phyloP scores from a whole-genome alignment of 2,797 vertebrate species.

The Dallia pectoralis region DNA sequence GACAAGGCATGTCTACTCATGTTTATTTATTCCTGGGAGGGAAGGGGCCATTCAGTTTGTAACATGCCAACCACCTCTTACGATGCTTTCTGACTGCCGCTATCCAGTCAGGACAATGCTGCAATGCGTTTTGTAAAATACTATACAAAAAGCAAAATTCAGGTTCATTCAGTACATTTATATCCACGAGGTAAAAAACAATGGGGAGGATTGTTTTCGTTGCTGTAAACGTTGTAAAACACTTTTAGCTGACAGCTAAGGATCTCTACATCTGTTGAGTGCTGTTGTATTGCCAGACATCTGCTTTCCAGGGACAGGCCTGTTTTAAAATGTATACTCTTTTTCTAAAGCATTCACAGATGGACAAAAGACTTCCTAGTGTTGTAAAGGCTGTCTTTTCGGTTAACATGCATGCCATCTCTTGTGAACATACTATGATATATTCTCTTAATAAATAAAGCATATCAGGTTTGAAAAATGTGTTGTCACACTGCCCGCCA shows the following conservation, averaged over 20 bases:
- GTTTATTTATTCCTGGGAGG: conserved; percentile 33
- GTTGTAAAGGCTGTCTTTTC: conserved; percentile 4
- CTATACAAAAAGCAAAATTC: not conserved
- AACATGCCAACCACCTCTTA: conserved; percentile 19
- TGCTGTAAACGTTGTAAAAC: not conserved
- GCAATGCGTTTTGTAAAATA: not conserved
- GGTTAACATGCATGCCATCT: conserved; percentile 23
- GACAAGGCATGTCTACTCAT: conserved; percentile 45
- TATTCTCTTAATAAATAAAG: not conserved
- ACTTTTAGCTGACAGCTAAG: not conserved
- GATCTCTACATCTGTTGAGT: not conserved
- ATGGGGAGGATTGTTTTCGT: not conserved
- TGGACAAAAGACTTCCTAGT: conserved; percentile 14
- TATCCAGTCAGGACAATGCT: not conserved
- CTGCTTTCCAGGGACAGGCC: conserved; percentile 3
- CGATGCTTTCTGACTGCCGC: not conserved
- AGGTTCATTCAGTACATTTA: not conserved
- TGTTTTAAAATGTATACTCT: conserved; percentile 10
- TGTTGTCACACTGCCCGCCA: not conserved
- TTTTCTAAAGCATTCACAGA: conserved; percentile 8
- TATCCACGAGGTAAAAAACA: not conserved
- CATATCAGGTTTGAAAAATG: not conserved
- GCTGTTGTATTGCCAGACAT: conserved; percentile 10
- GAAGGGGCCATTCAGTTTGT: conserved; percentile 32
- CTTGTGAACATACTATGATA: not conserved